Percentiles rank a stretch among this genome's conserved stretches.
Conservation (phyloP, 2,888 invertebrate species). For the Bimastos eiseni region DNA sequence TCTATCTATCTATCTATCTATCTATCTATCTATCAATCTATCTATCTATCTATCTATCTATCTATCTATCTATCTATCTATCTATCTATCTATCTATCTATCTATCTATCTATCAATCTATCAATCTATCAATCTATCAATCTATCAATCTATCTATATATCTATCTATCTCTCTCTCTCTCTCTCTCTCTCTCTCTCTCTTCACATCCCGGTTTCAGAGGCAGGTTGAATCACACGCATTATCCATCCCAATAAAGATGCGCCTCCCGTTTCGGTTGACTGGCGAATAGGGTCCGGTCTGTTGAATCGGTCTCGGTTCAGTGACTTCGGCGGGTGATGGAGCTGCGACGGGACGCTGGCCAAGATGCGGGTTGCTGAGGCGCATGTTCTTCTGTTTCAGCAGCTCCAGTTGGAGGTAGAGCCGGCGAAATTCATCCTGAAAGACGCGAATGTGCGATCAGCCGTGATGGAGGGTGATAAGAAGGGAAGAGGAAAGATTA, state of each 20-base stretch:
- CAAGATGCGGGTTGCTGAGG: slow-evolving; percentile 74
- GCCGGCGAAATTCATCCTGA: slow-evolving; percentile 80
- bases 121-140: too few relatives aligned
- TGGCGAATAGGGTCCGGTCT: slow-evolving; percentile 45
- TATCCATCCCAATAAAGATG: slow-evolving; percentile 58
- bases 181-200: background rate
- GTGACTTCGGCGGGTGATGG: background rate
- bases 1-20: background rate
- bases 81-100: background rate
- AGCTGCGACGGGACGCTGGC: slow-evolving; percentile 65
- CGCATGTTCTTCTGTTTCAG: slow-evolving; percentile 79
- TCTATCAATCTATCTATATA: background rate
- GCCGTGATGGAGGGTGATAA: background rate
- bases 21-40: background rate
- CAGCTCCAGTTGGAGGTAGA: slow-evolving; percentile 78
- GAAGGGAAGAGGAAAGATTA: background rate
- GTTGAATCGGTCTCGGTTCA: slow-evolving; percentile 37
- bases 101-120: background rate
- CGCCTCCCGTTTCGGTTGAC: slow-evolving; percentile 56
- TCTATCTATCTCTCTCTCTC: background rate
- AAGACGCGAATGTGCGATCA: background rate
- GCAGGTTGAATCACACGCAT: slow-evolving; percentile 56
- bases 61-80: background rate
- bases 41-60: background rate
- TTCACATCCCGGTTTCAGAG: slow-evolving; percentile 49